Conservation (phyloP, 2,888 invertebrate genomes). For the Scaptomyza polygonia region DNA sequence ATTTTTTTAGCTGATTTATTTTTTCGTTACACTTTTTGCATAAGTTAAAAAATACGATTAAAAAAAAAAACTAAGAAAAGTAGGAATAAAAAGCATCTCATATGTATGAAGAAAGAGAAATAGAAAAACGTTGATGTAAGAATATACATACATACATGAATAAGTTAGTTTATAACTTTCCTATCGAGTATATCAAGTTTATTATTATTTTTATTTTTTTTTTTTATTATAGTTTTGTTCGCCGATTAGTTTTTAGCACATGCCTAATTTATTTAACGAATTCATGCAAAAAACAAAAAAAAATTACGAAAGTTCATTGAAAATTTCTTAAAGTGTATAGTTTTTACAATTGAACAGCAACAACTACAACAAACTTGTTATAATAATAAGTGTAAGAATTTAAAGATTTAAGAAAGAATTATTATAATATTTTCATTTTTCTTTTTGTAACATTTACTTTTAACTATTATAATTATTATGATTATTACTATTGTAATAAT, state of each 20-base stretch:
- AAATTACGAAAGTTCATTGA: conserved; percentile 64
- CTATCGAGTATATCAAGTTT: conserved; percentile 10
- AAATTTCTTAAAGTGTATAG: conserved; percentile 63
- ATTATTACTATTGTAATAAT: conserved; percentile 46
- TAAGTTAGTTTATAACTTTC: conserved; percentile 26
- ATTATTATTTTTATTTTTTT: neutral
- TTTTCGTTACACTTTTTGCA: conserved; percentile 19
- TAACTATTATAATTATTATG: conserved; percentile 15
- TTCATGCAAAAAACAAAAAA: conserved; percentile 28
- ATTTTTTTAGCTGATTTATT: conserved; percentile 32
- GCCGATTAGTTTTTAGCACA: conserved; percentile 25
- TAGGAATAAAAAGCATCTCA: conserved; percentile 68
- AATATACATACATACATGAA: conserved; percentile 44
- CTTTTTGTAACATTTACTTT: conserved; percentile 23
- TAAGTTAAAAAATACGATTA: neutral
- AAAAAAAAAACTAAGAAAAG: conserved; percentile 4
- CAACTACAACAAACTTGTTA: conserved; percentile 7
- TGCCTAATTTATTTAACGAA: conserved; percentile 60
- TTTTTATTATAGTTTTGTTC: conserved; percentile 8
- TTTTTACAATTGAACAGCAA: conserved; percentile 50
- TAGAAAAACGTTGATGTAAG: conserved; percentile 27
- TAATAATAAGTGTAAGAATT: conserved; percentile 38
- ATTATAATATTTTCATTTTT: conserved; percentile 38
- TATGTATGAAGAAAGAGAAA: conserved; percentile 22
- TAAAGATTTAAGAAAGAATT: conserved; percentile 33